phyloP scores from a whole-genome alignment of 2,888 invertebrate species.

The Polyploca ridens region DNA sequence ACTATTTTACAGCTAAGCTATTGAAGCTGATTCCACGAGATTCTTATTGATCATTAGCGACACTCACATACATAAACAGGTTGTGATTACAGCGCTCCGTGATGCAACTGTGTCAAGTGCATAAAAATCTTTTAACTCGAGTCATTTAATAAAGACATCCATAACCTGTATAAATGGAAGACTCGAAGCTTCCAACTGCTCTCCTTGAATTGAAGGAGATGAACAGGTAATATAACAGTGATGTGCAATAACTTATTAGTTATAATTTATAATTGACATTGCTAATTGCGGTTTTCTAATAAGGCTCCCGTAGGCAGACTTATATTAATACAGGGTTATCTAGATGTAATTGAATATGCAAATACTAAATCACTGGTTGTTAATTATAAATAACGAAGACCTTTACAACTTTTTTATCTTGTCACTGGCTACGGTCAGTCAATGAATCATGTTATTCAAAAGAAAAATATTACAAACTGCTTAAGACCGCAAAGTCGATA shows the following conservation, averaged over 20 bases:
- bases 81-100: slow-evolving; percentile 17
- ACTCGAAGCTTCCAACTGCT: background rate
- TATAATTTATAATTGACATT: background rate
- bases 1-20: slow-evolving; percentile 58
- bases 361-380: background rate
- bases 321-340: slow-evolving; percentile 2
- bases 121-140: slow-evolving; percentile 13
- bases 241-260: background rate
- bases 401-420: background rate
- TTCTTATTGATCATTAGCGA: slow-evolving; percentile 44
- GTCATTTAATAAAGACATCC: background rate
- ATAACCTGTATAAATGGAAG: background rate
- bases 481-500: background rate
- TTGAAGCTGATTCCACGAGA: slow-evolving; percentile 42
- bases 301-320: background rate
- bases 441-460: background rate
- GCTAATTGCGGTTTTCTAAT: background rate
- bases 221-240: slow-evolving; percentile 6
- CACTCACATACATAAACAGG: slow-evolving; percentile 24
- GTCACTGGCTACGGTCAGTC: background rate
- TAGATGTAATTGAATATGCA: background rate
- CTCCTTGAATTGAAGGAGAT: slow-evolving; percentile 13
- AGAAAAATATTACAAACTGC: background rate
- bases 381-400: background rate
- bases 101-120: slow-evolving; percentile 35